Evolutionary conservation across 2,113 vertebrate genomes (phyloP).

Genomic region (Sphyrna mokarran): DNA sequence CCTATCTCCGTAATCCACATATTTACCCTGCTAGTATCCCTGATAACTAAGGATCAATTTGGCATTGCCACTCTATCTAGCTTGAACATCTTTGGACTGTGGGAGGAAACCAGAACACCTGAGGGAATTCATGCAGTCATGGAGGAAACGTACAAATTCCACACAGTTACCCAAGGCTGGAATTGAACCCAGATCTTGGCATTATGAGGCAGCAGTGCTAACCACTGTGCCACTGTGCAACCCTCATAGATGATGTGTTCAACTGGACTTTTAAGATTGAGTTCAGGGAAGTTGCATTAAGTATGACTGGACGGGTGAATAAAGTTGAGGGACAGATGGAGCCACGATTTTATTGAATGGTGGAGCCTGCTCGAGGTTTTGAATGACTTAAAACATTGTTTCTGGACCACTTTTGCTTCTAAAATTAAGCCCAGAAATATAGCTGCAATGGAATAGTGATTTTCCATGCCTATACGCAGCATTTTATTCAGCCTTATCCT

Average conservation of each 20-base stretch:
- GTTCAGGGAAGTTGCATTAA: neutral
- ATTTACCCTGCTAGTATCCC: no score
- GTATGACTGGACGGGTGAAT: neutral
- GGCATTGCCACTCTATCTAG: no score
- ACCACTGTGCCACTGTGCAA: no score
- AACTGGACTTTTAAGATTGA: neutral
- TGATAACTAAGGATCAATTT: no score
- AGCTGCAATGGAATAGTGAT: neutral
- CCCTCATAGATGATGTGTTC: neutral
- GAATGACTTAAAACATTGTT: neutral
- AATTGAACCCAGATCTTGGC: no score
- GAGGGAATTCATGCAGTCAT: no score
- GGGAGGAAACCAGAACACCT: no score
- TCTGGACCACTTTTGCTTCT: neutral
- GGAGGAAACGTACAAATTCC: no score
- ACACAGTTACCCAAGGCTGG: no score
- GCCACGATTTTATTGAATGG: neutral
- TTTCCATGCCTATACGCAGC: neutral
- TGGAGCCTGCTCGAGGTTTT: neutral
- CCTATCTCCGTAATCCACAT: no score
- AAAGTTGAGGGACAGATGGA: neutral
- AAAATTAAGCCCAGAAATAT: neutral
- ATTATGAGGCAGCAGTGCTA: no score
- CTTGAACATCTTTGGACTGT: no score
- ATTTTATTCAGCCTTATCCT: neutral